phyloP scores from a whole-genome alignment of 1,140 invertebrate species.

The Tetramorium simillimum region DNA sequence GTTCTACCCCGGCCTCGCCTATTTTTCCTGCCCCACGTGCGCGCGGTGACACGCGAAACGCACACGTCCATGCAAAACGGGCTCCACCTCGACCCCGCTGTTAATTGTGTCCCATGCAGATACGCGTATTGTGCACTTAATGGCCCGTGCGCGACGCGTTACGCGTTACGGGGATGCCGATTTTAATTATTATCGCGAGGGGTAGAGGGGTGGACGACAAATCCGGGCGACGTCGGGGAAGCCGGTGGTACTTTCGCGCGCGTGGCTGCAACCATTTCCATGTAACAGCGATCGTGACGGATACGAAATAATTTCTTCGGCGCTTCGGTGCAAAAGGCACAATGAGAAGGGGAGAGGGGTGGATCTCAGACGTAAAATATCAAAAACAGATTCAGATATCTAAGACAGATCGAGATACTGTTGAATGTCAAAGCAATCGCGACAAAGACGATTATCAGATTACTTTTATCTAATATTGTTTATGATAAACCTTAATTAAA shows the following conservation, averaged over 20 bases:
- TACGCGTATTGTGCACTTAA: constrained; percentile 77
- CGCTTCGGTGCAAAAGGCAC: background rate
- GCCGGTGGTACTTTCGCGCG: constrained; percentile 57
- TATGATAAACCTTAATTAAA: background rate
- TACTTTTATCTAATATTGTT: background rate
- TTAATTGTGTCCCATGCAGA: constrained; percentile 80
- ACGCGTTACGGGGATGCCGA: constrained; percentile 54
- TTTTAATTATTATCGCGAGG: constrained; percentile 70
- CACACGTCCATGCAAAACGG: constrained; percentile 77
- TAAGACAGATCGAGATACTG: background rate
- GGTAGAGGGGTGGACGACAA: constrained; percentile 55
- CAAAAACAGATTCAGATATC: background rate
- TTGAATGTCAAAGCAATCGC: background rate
- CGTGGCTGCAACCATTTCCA: constrained; percentile 43
- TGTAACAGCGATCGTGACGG: constrained; percentile 12
- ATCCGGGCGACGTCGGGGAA: constrained; percentile 56
- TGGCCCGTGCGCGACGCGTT: constrained; percentile 67
- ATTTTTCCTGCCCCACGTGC: constrained; percentile 70
- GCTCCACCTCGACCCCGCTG: constrained; percentile 65
- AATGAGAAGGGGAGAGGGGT: background rate
- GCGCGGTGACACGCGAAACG: constrained; percentile 82
- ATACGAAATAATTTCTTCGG: constrained; percentile 11
- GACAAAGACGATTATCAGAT: background rate
- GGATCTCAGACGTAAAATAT: background rate
- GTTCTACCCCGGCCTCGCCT: constrained; percentile 56